A percentile compares a stretch with the other conserved stretches of the same genome.
Evolutionary conservation across 2,888 invertebrate species (phyloP).

Genomic region (Anagyrus pseudococci): DNA sequence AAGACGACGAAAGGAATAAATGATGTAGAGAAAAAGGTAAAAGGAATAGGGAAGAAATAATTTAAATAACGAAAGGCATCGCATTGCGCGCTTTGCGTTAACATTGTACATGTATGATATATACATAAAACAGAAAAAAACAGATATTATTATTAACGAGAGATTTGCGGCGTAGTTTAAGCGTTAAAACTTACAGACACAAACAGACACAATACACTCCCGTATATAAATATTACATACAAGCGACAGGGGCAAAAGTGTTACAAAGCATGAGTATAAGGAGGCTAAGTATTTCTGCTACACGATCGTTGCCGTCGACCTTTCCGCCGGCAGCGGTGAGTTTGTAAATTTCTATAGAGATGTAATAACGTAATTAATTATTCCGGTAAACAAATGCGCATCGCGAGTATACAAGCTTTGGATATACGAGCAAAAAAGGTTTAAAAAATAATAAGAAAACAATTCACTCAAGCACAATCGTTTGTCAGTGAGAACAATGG

Average conservation of each 20-base stretch:
- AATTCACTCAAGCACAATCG: conserved; percentile 37
- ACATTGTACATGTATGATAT: conserved; percentile 32
- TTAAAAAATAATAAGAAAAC: no score
- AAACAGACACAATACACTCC: conserved; percentile 19
- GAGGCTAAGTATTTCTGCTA: conserved; percentile 9
- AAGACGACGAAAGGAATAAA: conserved; percentile 8
- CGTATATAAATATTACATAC: conserved; percentile 21
- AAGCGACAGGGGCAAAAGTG: no score
- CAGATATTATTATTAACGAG: conserved; percentile 17
- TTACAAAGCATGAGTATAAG: conserved; percentile 9
- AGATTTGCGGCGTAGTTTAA: conserved; percentile 27
- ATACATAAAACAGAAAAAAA: conserved; percentile 9
- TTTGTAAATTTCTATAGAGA: conserved; percentile 40
- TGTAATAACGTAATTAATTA: neutral
- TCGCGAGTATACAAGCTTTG: conserved; percentile 22
- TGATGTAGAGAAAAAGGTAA: conserved; percentile 11
- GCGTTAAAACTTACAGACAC: conserved; percentile 35
- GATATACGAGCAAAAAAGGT: no score
- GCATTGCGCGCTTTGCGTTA: conserved; percentile 32
- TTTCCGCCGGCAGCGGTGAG: conserved; percentile 11
- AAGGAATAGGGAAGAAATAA: neutral
- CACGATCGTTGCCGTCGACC: neutral
- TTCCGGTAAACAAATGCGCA: conserved; percentile 12
- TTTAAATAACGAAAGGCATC: conserved; percentile 15
- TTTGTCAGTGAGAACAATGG: conserved; percentile 12